Evolutionary conservation across 2,113 vertebrate genomes (phyloP), one percentile per base, ranked within the genome.

Genomic region (Octodon degus): DNA sequence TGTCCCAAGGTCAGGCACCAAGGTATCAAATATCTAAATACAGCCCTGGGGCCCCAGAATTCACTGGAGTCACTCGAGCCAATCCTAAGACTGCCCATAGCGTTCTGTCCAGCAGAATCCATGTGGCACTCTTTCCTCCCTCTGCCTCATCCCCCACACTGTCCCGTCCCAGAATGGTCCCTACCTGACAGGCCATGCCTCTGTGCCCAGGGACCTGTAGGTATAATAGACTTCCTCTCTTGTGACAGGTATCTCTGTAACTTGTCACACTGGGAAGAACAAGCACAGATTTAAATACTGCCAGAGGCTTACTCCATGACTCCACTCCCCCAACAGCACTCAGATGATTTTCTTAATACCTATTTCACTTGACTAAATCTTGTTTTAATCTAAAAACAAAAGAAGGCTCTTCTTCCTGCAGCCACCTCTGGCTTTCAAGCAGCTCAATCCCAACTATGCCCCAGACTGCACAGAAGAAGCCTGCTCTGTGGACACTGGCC

Each of bases 131-230:
- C 4, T 2, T 3, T 20, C 3, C 43, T 84, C 17, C 63, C 70
- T 58, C 55, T 14, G 43, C 24, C 62, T 63, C 27, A 17, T 13
- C 16, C 34, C 11, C 6, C 1, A 22, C 24, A 9, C 4, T 2
- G 67, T 43, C 2, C 3, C 53, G 25, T 34, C 25, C 14, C 14
- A 4, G 1, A 1, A 11, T 27, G 62, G 37, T 50, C 70, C 24
- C 43, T 32, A 25, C 5, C 0, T 9, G 7, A 20, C 2, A 2
- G 0, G 1, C 30, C 7, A 7, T 7, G 7, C 25, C 5, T n/a
- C 37, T 34, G 34, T 40, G 55, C 86, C 47, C 0, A 37, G 68
- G 22, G 47, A 40, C 63, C n/a, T 60, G 4, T 10, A 37, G 34
- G 7, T 14, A 82, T 24, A 79, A 12, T 47, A 62, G 19, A 40